Percentiles rank a stretch among this genome's conserved stretches.
Evolutionary conservation across 2,888 invertebrate genomes (phyloP).

Genomic region (Drosophila quinaria): DNA sequence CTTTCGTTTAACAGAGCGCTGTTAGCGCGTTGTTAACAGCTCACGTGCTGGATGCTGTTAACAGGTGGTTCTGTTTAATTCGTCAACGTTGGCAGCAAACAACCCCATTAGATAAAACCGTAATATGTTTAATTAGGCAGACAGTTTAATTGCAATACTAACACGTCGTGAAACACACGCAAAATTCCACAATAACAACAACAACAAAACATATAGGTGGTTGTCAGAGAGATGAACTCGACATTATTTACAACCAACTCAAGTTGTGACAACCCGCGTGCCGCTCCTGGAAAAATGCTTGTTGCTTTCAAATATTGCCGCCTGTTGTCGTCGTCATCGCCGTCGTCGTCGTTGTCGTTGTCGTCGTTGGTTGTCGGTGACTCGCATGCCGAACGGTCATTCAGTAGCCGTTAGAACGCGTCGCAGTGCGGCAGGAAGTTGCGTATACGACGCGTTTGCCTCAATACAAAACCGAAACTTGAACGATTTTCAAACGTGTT

Average conservation of each 20-base stretch:
- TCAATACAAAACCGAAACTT: slow-evolving; percentile 10
- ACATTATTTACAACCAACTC: slow-evolving; percentile 2
- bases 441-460: slow-evolving; percentile 74
- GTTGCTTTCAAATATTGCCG: slow-evolving; percentile 69
- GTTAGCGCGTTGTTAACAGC: slow-evolving; percentile 37
- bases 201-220: neutral
- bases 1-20: slow-evolving; percentile 39
- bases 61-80: slow-evolving; percentile 49
- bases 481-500: slow-evolving; percentile 27
- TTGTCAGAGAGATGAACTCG: slow-evolving; percentile 20
- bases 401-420: slow-evolving; percentile 81
- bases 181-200: slow-evolving; percentile 1
- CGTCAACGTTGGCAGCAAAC: slow-evolving; percentile 15
- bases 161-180: slow-evolving; percentile 52
- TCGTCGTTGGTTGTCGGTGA: slow-evolving; percentile 47
- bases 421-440: slow-evolving; percentile 78
- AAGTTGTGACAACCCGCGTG: slow-evolving; percentile 25
- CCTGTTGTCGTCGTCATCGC: slow-evolving; percentile 47
- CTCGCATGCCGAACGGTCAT: slow-evolving; percentile 60
- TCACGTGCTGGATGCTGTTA: slow-evolving; percentile 30
- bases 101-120: slow-evolving; percentile 46
- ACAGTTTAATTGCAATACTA: slow-evolving; percentile 66
- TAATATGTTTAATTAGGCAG: slow-evolving; percentile 52
- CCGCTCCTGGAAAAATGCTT: slow-evolving; percentile 65
- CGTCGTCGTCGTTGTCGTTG: slow-evolving; percentile 39